Base-by-base conservation (phyloP, 1,140 invertebrate genomes). In the Akabosia matsudoensis region DNA sequence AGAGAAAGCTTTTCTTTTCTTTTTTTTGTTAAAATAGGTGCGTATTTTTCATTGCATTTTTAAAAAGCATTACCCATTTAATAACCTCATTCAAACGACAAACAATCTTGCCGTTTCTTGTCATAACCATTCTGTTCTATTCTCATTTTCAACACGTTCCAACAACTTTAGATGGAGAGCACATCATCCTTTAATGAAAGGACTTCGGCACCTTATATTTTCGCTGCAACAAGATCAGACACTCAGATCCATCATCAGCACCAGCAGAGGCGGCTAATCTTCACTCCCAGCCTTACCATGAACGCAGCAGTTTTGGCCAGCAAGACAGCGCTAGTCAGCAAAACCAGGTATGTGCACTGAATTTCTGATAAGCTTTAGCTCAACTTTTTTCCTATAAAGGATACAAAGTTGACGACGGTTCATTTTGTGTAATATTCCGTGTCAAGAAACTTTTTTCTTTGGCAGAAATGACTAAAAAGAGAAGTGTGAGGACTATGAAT, bases 121-220 rank as follows among this genome's bases (percentile, higher is more conserved):
- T n/a, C n/a, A n/a, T n/a, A n/a, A n/a, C n/a, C n/a, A 24, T 70
- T 33, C 33, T 70, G 26, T 34, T 70, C 67, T 10, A 64, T 33
- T 70, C 16, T 22, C 10, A 34, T 16, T 33, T 70, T 30, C 67
- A 14, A 34, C 10, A 70, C 33, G 16, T 67, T 33, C n/a, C n/a
- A n/a, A 16, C 31, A 74, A 74, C 70, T 78, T 76, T 78, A 80
- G 79, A 80, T 80, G 76, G 79, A 80, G 70, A 80, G 34, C 79
- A 78, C 79, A 64, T 79, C 67, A 28, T 26, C 30, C 13, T 51
- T 51, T 72, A 45, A 51, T 72, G 76, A 77, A 61, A 75, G 79
- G 74, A 73, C 76, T 16, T 74, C 79, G 26, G 77, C 79, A 70
- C 79, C 79, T 73, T 80, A 78, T 56, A 76, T 76, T 61, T 80